These are phyloP conservation scores for Drosophila formosana DNA, from an alignment of 2,888 invertebrate species.

Conservation along the genomic window DNA sequence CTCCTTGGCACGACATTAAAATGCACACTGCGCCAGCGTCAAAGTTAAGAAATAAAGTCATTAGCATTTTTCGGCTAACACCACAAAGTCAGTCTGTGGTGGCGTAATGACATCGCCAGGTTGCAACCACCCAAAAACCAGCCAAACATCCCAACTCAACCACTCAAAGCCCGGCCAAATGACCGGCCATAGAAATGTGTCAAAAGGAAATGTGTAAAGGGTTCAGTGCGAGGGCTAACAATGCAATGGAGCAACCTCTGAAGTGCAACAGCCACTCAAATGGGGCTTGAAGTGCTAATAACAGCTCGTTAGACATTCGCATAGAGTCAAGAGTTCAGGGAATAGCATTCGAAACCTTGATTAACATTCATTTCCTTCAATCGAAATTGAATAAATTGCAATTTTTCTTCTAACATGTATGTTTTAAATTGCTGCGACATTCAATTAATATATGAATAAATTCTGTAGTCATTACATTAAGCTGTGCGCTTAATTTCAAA, in stretches of 20 bases:
- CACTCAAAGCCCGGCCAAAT: constrained; percentile 51
- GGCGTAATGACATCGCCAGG: constrained; percentile 45
- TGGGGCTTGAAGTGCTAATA: constrained; percentile 50
- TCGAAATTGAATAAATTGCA: background rate
- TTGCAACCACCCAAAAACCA: constrained; percentile 23
- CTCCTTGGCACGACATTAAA: constrained; percentile 72
- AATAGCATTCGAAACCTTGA: background rate
- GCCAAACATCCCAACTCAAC: background rate
- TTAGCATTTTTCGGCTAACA: constrained; percentile 75
- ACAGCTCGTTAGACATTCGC: constrained; percentile 40
- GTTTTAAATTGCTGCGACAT: background rate
- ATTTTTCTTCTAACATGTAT: background rate
- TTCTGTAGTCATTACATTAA: constrained; percentile 24
- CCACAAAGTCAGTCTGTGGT: constrained; percentile 14
- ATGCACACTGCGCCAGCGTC: constrained; percentile 71
- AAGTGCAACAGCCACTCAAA: constrained; percentile 36
- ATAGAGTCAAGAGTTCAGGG: constrained; percentile 8
- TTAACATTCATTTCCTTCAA: background rate
- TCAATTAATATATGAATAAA: constrained; percentile 6
- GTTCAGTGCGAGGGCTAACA: constrained; percentile 21
- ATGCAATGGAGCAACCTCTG: constrained; percentile 14
- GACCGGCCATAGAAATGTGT: constrained; percentile 62
- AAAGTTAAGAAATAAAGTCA: constrained; percentile 74
- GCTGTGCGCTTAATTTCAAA: constrained; percentile 43
- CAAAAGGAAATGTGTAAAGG: constrained; percentile 59